Percentiles rank a stretch among this genome's conserved stretches.
phyloP scores from a whole-genome alignment of 2,888 invertebrate species.

The Ommatoiulus sabulosus region DNA sequence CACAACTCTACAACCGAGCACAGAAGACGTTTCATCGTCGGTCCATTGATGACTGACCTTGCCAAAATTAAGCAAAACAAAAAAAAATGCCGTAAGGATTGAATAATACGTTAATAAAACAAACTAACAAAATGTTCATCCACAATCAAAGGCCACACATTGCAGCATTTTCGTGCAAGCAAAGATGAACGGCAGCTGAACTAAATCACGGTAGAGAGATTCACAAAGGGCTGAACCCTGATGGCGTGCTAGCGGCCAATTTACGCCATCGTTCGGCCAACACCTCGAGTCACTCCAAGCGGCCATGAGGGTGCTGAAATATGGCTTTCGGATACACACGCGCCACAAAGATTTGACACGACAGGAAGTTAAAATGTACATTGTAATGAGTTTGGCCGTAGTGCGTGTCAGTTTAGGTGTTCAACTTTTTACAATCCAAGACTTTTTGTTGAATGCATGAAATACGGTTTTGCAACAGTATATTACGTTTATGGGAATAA shows the following conservation, averaged over 20 bases:
- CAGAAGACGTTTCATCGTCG: too few species aligned
- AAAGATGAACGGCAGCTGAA: not conserved
- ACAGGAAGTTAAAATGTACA: too few species aligned
- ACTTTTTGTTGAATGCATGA: too few species aligned
- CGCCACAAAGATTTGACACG: not conserved
- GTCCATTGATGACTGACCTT: too few species aligned
- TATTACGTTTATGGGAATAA: too few species aligned
- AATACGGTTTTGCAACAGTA: too few species aligned
- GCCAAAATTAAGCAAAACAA: too few species aligned
- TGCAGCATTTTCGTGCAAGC: too few species aligned
- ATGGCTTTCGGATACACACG: not conserved
- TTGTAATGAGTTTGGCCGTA: too few species aligned
- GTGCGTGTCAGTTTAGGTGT: too few species aligned
- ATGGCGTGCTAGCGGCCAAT: not conserved
- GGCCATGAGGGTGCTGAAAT: not conserved
- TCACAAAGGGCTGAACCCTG: not conserved
- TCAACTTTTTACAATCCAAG: too few species aligned
- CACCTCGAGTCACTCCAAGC: not conserved
- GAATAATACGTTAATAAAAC: not conserved
- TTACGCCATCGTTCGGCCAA: not conserved
- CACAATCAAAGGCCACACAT: not conserved
- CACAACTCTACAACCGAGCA: too few species aligned
- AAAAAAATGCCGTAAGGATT: not conserved
- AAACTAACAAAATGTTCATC: not conserved
- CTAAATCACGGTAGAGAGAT: not conserved